Conservation (phyloP, 2,113 vertebrate genomes). For the Pogona vitticeps region DNA sequence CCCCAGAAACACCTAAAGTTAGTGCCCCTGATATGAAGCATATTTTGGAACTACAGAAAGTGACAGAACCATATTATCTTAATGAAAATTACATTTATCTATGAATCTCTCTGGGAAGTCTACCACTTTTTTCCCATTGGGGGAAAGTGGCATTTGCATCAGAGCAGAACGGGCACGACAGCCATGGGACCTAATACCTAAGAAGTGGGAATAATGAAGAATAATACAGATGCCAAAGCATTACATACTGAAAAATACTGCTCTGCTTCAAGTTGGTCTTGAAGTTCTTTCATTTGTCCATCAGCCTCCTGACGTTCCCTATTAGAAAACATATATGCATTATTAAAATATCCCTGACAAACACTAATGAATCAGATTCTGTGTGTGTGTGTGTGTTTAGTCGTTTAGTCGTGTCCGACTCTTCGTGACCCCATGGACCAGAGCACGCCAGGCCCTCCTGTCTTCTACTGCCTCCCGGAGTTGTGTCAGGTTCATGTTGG, state of each 20-base stretch:
- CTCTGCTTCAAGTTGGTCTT: conserved; percentile 97
- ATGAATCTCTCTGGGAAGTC: neutral
- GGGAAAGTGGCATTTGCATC: neutral
- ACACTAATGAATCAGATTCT: neutral
- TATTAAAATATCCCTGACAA: conserved; percentile 10
- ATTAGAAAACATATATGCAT: conserved; percentile 36
- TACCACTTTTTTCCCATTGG: neutral
- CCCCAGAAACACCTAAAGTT: neutral
- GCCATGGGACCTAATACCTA: neutral
- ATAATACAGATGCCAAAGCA: conserved; percentile 13
- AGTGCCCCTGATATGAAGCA: neutral
- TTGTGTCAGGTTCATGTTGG: no score
- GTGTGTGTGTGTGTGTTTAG: no score
- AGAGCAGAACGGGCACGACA: accelerated
- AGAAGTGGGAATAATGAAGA: neutral
- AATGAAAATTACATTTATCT: neutral
- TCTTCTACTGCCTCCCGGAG: no score
- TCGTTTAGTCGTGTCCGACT: no score
- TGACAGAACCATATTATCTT: neutral
- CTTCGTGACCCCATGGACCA: no score
- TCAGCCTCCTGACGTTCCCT: conserved; percentile 96
- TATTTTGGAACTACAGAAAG: neutral
- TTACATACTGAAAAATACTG: conserved; percentile 96
- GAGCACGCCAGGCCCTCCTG: no score
- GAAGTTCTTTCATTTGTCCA: conserved; percentile 97